phyloP scores from a whole-genome alignment of 2,797 vertebrate genomes.

The Antennarius maculatus region DNA sequence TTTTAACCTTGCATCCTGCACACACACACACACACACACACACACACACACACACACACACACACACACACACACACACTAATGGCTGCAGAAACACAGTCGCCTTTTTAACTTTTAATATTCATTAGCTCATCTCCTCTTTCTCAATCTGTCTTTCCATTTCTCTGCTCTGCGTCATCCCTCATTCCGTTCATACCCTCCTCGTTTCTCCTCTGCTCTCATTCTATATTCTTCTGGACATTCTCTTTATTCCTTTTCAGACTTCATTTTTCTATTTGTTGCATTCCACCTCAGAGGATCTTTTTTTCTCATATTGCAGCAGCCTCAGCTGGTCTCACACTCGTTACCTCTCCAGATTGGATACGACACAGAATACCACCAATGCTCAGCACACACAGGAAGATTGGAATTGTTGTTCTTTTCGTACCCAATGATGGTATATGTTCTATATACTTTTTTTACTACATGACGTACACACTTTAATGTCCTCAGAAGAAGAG shows the following conservation, averaged over 20 bases:
- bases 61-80: constrained; percentile 18
- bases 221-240: constrained; percentile 17
- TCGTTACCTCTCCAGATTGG: too few relatives aligned
- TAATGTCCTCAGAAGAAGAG: neutral
- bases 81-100: constrained; percentile 29
- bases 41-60: constrained; percentile 25
- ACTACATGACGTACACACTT: too few relatives aligned
- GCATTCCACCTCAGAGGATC: constrained; percentile 37
- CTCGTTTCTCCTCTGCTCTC: constrained; percentile 27
- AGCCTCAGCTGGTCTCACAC: constrained; percentile 2
- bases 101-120: constrained; percentile 51
- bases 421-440: constrained; percentile 1
- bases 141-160: constrained; percentile 9
- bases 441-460: too few relatives aligned
- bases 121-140: constrained; percentile 41
- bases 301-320: constrained; percentile 23
- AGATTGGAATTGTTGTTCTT: neutral
- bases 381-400: constrained; percentile 7
- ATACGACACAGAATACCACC: constrained; percentile 25
- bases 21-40: constrained; percentile 28
- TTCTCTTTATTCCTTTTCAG: constrained; percentile 29
- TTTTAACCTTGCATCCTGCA: constrained; percentile 68
- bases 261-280: constrained; percentile 38
- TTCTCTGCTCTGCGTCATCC: constrained; percentile 26
- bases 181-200: constrained; percentile 4